Conservation (phyloP, 2,797 vertebrate species). For the Lycodopsis pacificus region DNA sequence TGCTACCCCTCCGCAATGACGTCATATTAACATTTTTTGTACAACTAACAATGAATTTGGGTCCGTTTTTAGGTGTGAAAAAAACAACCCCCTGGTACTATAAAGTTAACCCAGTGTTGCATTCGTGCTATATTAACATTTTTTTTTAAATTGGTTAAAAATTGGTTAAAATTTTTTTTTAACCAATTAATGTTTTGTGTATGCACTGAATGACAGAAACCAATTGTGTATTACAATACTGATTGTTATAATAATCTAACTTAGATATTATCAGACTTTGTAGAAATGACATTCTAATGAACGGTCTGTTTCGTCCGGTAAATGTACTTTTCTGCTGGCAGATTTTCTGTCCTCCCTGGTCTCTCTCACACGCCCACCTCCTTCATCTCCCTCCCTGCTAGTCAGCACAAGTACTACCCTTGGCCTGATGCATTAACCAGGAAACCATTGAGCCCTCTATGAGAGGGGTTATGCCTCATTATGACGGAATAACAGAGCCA, state of each 20-base stretch:
- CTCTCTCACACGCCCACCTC: neutral
- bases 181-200: neutral
- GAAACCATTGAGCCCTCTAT: constrained; percentile 57
- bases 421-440: constrained; percentile 52
- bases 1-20: neutral
- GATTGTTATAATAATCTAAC: neutral
- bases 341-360: constrained; percentile 13
- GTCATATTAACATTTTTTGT: neutral
- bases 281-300: neutral
- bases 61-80: neutral
- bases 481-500: constrained; percentile 69
- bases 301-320: constrained; percentile 3
- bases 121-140: neutral
- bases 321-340: constrained; percentile 5
- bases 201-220: neutral
- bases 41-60: neutral
- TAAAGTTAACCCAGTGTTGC: neutral
- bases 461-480: constrained; percentile 74
- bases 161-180: no score
- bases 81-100: neutral
- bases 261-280: neutral
- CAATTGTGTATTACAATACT: neutral
- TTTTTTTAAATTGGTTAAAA: no score
- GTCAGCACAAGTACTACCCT: constrained; percentile 43
- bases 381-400: constrained; percentile 22